Evolutionary conservation across 2,797 vertebrate species (phyloP).

Genomic region (Onychomys leucogaster): DNA sequence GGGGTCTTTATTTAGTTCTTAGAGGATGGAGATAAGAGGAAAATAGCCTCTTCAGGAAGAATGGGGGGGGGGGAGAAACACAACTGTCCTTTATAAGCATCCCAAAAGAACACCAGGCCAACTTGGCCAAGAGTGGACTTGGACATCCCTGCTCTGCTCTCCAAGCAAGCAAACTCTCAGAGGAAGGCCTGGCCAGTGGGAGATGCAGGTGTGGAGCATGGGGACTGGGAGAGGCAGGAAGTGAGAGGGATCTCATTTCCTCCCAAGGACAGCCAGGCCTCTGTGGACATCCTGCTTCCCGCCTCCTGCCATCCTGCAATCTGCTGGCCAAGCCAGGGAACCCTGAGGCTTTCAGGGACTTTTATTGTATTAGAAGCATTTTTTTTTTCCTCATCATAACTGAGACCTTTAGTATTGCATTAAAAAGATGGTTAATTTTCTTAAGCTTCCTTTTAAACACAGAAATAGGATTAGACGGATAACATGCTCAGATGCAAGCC

Average conservation of each 20-base stretch:
- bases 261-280: slow-evolving; percentile 84
- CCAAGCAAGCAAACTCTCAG: slow-evolving; percentile 79
- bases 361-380: slow-evolving; percentile 90
- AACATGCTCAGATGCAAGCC: slow-evolving; percentile 89
- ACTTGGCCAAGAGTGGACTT: slow-evolving; percentile 43
- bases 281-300: slow-evolving; percentile 86
- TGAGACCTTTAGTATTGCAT: slow-evolving; percentile 88
- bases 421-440: slow-evolving; percentile 91
- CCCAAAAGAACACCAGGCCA: slow-evolving; percentile 31
- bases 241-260: slow-evolving; percentile 86
- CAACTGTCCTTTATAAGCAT: slow-evolving; percentile 69
- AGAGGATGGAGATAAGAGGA: slow-evolving; percentile 78
- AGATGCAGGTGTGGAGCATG: slow-evolving; percentile 67
- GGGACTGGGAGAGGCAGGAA: slow-evolving; percentile 86
- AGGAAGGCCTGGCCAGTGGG: slow-evolving; percentile 76
- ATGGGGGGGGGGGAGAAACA: background rate
- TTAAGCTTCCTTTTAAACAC: slow-evolving; percentile 89
- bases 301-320: slow-evolving; percentile 82
- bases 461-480: slow-evolving; percentile 90
- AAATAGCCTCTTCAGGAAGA: slow-evolving; percentile 79
- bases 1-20: slow-evolving; percentile 73
- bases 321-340: slow-evolving; percentile 78
- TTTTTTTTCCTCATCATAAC: slow-evolving; percentile 90
- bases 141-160: slow-evolving; percentile 70
- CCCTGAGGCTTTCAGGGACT: slow-evolving; percentile 88